phyloP scores from a whole-genome alignment of 1,140 invertebrate species.

The Cydia pomonella region DNA sequence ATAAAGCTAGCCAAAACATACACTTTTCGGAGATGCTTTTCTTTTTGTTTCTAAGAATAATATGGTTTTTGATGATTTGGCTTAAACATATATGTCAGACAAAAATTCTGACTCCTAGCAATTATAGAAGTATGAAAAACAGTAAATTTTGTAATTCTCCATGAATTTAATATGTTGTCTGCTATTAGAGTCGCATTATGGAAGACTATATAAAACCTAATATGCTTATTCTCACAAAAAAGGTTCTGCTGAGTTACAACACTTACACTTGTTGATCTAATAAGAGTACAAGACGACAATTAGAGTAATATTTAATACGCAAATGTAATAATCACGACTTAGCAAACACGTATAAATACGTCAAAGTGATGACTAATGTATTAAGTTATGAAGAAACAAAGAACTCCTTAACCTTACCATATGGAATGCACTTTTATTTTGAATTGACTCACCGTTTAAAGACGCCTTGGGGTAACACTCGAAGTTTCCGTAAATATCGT shows the following conservation, averaged over 20 bases:
- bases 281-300: constrained; percentile 17
- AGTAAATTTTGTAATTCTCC: no score
- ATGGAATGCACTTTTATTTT: constrained; percentile 25
- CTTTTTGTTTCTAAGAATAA: no score
- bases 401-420: constrained; percentile 15
- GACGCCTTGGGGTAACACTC: constrained; percentile 84
- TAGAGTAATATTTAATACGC: constrained; percentile 1
- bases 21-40: no score
- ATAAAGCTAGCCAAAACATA: no score
- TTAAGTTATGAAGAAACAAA: constrained; percentile 16
- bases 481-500: constrained; percentile 94
- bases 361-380: constrained; percentile 32
- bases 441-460: constrained; percentile 83
- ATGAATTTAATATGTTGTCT: neutral
- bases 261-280: neutral
- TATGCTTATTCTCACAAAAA: neutral
- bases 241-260: neutral
- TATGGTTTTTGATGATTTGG: no score
- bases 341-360: constrained; percentile 23
- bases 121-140: no score
- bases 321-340: constrained; percentile 15
- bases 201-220: neutral
- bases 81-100: no score
- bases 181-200: neutral
- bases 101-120: no score